These are phyloP conservation scores for Diprion similis DNA, from an alignment of 1,140 invertebrate species.

Conservation along the genomic window DNA sequence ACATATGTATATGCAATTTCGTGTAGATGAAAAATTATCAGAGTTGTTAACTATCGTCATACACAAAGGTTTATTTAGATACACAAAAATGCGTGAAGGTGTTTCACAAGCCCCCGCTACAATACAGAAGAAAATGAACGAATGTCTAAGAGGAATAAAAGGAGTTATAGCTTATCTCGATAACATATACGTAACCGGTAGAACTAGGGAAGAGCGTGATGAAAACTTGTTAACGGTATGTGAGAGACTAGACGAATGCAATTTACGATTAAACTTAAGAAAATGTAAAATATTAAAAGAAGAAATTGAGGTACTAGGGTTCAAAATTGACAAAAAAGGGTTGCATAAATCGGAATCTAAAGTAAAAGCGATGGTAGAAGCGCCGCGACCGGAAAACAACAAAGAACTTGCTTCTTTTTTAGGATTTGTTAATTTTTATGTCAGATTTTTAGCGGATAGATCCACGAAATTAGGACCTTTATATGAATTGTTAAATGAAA, in stretches of 20 bases:
- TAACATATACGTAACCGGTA: not conserved
- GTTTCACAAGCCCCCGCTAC: constrained; percentile 35
- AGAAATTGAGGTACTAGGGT: constrained; percentile 41
- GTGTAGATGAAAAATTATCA: constrained; percentile 29
- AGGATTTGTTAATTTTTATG: constrained; percentile 7
- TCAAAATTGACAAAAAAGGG: constrained; percentile 44
- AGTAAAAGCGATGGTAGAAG: constrained; percentile 44
- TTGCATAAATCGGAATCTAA: constrained; percentile 41
- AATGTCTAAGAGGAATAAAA: constrained; percentile 35
- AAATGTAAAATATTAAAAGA: not conserved
- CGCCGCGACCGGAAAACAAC: constrained; percentile 43
- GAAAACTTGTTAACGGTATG: not conserved
- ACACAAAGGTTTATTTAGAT: constrained; percentile 47
- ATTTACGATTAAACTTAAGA: not conserved
- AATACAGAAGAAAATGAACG: constrained; percentile 44
- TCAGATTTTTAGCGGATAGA: constrained; percentile 1
- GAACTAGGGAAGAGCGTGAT: not conserved
- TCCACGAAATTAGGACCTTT: constrained; percentile 4
- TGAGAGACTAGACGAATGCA: not conserved
- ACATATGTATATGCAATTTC: constrained; percentile 9
- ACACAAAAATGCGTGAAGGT: constrained; percentile 51
- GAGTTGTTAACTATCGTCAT: constrained; percentile 40
- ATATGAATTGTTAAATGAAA: constrained; percentile 2
- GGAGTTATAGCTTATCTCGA: constrained; percentile 36
- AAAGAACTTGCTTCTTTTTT: constrained; percentile 31